Percentiles rank a stretch among this genome's conserved stretches.
phyloP scores from a whole-genome alignment of 2,888 invertebrate genomes.

The Colletes collaris region DNA sequence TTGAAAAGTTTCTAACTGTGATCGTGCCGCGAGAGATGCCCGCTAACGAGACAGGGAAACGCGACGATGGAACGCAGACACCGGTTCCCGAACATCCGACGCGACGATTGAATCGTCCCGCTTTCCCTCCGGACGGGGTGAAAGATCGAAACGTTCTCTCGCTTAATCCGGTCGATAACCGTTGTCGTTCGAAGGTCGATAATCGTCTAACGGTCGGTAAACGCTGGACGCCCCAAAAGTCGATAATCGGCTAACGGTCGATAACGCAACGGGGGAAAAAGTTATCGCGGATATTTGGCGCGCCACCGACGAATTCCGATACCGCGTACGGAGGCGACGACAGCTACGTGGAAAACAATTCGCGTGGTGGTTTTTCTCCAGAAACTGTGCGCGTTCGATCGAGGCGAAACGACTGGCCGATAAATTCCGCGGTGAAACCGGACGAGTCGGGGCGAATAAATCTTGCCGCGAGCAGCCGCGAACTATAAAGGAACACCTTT shows the following conservation, averaged over 20 bases:
- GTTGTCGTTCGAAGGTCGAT: too few relatives aligned
- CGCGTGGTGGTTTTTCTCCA: conserved; percentile 7
- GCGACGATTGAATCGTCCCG: not conserved
- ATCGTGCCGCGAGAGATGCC: conserved; percentile 14
- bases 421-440: conserved; percentile 48
- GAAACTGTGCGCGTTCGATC: conserved; percentile 1
- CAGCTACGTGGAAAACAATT: not conserved
- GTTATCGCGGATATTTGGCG: too few relatives aligned
- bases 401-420: conserved; percentile 28
- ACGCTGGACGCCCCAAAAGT: too few relatives aligned
- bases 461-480: conserved; percentile 10
- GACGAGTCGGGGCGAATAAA: conserved; percentile 37
- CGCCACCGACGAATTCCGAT: too few relatives aligned
- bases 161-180: too few relatives aligned
- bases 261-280: too few relatives aligned
- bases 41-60: conserved; percentile 45
- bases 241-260: too few relatives aligned
- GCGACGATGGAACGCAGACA: conserved; percentile 6
- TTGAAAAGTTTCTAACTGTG: conserved; percentile 48
- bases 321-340: too few relatives aligned
- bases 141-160: too few relatives aligned
- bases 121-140: too few relatives aligned
- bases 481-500: conserved; percentile 43
- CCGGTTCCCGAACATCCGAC: not conserved
- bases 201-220: too few relatives aligned